Evolutionary conservation across 2,113 vertebrate species (phyloP).

Genomic region (Bucco capensis): DNA sequence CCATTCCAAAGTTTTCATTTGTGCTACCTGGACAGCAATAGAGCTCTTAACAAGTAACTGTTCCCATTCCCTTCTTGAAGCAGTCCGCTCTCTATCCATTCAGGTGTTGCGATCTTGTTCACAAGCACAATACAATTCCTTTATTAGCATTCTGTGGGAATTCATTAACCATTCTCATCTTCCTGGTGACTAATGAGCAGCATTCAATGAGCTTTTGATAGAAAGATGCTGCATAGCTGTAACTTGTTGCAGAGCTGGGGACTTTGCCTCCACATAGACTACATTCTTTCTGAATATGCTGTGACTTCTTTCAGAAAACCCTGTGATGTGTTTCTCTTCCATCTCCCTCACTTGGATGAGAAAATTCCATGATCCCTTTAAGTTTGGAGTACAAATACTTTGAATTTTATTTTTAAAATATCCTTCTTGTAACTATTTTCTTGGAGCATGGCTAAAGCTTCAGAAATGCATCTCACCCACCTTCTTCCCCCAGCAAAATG

Average conservation of each 20-base stretch:
- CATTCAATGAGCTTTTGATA: too few relatives aligned
- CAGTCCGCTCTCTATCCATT: not conserved
- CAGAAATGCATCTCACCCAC: not conserved
- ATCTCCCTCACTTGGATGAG: not conserved
- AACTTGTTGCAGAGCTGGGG: not conserved
- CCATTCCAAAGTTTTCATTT: too few relatives aligned
- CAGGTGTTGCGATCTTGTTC: accelerated
- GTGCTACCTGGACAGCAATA: accelerated
- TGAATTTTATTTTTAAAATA: not conserved
- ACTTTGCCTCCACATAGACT: not conserved
- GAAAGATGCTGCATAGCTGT: accelerated
- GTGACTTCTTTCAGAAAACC: not conserved
- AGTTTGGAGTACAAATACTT: not conserved
- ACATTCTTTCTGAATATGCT: not conserved
- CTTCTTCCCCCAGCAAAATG: not conserved
- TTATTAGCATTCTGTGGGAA: not conserved
- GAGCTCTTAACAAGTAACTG: not conserved
- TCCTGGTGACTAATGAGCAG: not conserved
- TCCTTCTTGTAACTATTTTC: not conserved
- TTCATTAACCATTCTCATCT: not conserved
- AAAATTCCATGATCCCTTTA: not conserved
- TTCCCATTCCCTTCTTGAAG: not conserved
- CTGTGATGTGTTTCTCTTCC: not conserved
- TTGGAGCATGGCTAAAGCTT: not conserved
- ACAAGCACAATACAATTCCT: accelerated